These are phyloP conservation scores for Cygnus buccinator DNA, from an alignment of 2,113 vertebrate species.

Conservation along the genomic window DNA sequence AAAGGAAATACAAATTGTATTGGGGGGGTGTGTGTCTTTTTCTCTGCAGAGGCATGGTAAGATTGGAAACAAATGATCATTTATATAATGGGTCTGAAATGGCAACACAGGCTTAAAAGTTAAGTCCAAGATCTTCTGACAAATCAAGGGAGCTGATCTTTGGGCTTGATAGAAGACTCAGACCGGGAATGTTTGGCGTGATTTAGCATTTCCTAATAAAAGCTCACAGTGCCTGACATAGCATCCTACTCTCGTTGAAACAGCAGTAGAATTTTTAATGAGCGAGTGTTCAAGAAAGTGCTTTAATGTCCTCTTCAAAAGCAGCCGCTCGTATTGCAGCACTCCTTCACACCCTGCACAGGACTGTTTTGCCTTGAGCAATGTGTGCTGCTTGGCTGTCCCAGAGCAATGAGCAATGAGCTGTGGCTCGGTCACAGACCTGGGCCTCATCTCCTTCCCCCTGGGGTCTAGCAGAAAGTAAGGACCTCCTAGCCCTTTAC, in stretches of 20 bases:
- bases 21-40: neutral
- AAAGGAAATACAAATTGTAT: neutral
- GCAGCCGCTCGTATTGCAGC: neutral
- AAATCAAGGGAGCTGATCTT: neutral
- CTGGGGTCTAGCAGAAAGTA: neutral
- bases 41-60: neutral
- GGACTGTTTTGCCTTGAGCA: neutral
- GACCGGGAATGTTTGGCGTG: constrained; percentile 4
- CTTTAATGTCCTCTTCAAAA: constrained; percentile 30
- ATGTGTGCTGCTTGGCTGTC: neutral
- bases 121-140: constrained; percentile 8
- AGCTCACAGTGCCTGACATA: neutral
- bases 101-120: neutral
- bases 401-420: neutral
- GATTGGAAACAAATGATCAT: neutral
- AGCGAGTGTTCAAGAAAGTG: neutral
- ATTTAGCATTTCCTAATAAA: neutral
- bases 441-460: neutral
- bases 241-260: constrained; percentile 44
- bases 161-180: neutral
- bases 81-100: neutral
- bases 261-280: constrained; percentile 45
- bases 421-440: neutral
- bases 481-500: neutral
- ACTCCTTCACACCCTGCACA: neutral